A percentile compares a stretch with the other conserved stretches of the same genome.
These are phyloP conservation scores for Calephelis virginiensis DNA, from an alignment of 1,140 invertebrate species.

Conservation along the genomic window DNA sequence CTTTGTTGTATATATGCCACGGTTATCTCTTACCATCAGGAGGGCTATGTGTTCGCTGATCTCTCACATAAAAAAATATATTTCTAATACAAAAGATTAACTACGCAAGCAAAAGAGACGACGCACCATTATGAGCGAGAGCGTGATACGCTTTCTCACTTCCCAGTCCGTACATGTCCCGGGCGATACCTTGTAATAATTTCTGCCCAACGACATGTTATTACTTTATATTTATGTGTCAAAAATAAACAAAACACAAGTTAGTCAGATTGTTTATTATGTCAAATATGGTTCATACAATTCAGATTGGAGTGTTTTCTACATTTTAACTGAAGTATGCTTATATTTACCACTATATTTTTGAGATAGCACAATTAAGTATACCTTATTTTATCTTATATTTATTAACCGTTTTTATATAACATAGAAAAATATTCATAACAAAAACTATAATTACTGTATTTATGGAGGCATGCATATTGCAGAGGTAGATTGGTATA, in stretches of 20 bases:
- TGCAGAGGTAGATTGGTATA: constrained; percentile 71
- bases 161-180: no score
- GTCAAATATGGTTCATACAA: constrained; percentile 59
- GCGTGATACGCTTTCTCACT: no score
- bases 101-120: no score
- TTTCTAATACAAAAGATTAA: no score
- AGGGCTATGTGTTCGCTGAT: no score
- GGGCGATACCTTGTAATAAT: no score
- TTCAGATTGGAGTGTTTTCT: constrained; percentile 57
- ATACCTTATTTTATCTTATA: constrained; percentile 65
- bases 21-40: no score
- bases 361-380: constrained; percentile 52
- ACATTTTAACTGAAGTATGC: constrained; percentile 61
- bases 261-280: constrained; percentile 73
- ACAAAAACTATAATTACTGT: constrained; percentile 69
- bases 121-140: neutral
- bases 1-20: no score
- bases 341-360: constrained; percentile 42
- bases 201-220: no score
- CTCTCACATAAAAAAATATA: no score
- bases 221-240: neutral
- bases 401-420: constrained; percentile 53
- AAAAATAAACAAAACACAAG: constrained; percentile 30
- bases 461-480: constrained; percentile 61
- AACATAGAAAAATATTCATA: constrained; percentile 66